phyloP scores from a whole-genome alignment of 2,888 invertebrate species.

The Aethes cnicana region DNA sequence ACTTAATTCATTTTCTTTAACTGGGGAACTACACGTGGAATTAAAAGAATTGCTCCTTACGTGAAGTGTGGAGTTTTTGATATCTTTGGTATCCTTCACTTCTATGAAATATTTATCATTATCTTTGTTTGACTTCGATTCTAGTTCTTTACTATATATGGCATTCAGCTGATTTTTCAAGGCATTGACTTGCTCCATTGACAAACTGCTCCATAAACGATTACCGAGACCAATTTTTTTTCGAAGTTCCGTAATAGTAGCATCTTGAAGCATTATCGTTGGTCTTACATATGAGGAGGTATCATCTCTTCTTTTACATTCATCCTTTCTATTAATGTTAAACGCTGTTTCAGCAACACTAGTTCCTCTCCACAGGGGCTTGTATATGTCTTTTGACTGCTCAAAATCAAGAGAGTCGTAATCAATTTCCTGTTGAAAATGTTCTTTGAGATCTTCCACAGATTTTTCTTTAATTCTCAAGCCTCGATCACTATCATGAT shows the following conservation, averaged over 20 bases:
- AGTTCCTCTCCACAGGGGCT: slow-evolving; percentile 91
- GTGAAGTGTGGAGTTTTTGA: slow-evolving; percentile 68
- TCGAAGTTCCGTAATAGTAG: slow-evolving; percentile 68
- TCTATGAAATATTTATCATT: slow-evolving; percentile 84
- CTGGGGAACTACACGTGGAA: slow-evolving; percentile 62
- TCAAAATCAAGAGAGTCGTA: slow-evolving; percentile 74
- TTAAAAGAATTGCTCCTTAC: slow-evolving; percentile 83
- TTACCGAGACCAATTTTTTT: slow-evolving; percentile 86
- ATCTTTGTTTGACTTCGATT: slow-evolving; percentile 62
- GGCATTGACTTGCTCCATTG: slow-evolving; percentile 91
- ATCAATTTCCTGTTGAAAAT: slow-evolving; percentile 85
- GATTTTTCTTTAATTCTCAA: slow-evolving; percentile 92
- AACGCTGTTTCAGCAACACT: slow-evolving; percentile 91
- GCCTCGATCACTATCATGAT: slow-evolving; percentile 87
- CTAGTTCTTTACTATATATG: slow-evolving; percentile 87
- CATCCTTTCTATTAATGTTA: slow-evolving; percentile 84
- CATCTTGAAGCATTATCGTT: slow-evolving; percentile 57
- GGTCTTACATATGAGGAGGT: slow-evolving; percentile 51
- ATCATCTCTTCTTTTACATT: slow-evolving; percentile 59
- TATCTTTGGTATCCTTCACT: slow-evolving; percentile 68
- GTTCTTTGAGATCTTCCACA: slow-evolving; percentile 91
- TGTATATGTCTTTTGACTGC: slow-evolving; percentile 86
- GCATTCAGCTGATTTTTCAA: slow-evolving; percentile 90
- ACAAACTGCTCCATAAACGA: slow-evolving; percentile 91
- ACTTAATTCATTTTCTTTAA: slow-evolving; percentile 59